These are phyloP conservation scores for Leucophenga maculata DNA, from an alignment of 2,888 invertebrate genomes.

Conservation along the genomic window DNA sequence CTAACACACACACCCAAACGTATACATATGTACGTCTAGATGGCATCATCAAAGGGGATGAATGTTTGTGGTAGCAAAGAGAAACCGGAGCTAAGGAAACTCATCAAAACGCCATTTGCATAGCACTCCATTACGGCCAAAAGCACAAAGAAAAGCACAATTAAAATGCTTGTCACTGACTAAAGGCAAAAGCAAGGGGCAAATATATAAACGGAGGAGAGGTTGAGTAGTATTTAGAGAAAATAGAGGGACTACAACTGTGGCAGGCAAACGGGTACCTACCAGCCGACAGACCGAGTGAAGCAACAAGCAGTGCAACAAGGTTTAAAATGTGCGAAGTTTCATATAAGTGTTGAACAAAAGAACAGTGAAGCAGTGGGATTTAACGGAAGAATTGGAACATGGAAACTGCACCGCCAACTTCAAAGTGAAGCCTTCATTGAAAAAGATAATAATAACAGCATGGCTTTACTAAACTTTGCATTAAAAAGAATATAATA, in stretches of 20 bases:
- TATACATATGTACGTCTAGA: conserved; percentile 36
- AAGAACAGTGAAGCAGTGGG: conserved; percentile 20
- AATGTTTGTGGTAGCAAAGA: conserved; percentile 58
- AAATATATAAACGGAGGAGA: conserved; percentile 30
- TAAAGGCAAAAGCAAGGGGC: conserved; percentile 9
- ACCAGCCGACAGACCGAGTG: conserved; percentile 49
- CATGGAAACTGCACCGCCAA: conserved; percentile 35
- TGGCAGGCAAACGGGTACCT: conserved; percentile 17
- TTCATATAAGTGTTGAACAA: conserved; percentile 36
- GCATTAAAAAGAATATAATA: too few relatives aligned
- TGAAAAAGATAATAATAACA: conserved; percentile 11
- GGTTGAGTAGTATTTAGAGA: conserved; percentile 30
- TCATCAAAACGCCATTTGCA: conserved; percentile 67
- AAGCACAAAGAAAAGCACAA: conserved; percentile 66
- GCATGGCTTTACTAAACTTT: not conserved
- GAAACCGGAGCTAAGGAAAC: conserved; percentile 57
- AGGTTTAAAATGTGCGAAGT: conserved; percentile 41
- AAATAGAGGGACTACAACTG: not conserved
- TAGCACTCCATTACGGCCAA: conserved; percentile 65
- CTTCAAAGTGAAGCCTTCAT: conserved; percentile 53
- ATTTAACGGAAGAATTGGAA: conserved; percentile 24
- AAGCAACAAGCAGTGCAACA: conserved; percentile 30
- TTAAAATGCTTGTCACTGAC: conserved; percentile 54
- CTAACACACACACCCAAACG: conserved; percentile 40
- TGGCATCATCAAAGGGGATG: conserved; percentile 56